Evolutionary conservation across 2,113 vertebrate species (phyloP), one percentile per base, ranked within the genome.

Genomic region (Machaerirhynchus nigripectus): DNA sequence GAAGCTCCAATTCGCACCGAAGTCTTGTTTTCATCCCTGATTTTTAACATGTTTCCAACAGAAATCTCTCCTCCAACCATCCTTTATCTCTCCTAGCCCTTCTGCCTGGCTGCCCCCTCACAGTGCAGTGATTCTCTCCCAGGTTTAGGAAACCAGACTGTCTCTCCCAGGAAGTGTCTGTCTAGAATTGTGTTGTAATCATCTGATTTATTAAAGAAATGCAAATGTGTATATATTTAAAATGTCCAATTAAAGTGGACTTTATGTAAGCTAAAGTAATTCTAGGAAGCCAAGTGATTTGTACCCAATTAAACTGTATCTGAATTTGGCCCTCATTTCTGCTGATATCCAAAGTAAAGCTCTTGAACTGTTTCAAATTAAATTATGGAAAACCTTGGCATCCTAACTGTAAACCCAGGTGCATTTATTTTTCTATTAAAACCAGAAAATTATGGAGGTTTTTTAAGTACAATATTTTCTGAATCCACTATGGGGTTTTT

Each of bases 361-460:
- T 82, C 84, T n/a, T 79, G 65, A 95, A 93, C 65, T 87, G 77
- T 65, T 94, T 89, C 80, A 82, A 96, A 96, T 89, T 87, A 79
- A 92, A 96, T 94, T 71, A 91, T 76, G 46, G 61, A 79, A 85
- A 84, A 89, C 35, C 77, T 76, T 87, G 69, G 84, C 89, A 94
- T 82, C 65, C 65, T 82, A 78, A 65, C 33, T 91, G 49, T 75
- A 89, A 96, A 74, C 26, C 53, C 93, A 95, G 84, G 87, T 89
- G 77, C 81, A 93, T 96, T 96, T 95, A 75, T 89, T 89, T 96
- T 96, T 89, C 93, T 91, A 76, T 89, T 95, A 89, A 86, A 96
- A 86, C 0, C 13, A 79, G 49, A 91, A 97, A 87, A 91, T 79
- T 56, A 68, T 82, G 40, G 84, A 81, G 47, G 35, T 81, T 89